These are phyloP conservation scores for Coreoperca whiteheadi DNA, from an alignment of 2,113 vertebrate species.

Conservation along the genomic window DNA sequence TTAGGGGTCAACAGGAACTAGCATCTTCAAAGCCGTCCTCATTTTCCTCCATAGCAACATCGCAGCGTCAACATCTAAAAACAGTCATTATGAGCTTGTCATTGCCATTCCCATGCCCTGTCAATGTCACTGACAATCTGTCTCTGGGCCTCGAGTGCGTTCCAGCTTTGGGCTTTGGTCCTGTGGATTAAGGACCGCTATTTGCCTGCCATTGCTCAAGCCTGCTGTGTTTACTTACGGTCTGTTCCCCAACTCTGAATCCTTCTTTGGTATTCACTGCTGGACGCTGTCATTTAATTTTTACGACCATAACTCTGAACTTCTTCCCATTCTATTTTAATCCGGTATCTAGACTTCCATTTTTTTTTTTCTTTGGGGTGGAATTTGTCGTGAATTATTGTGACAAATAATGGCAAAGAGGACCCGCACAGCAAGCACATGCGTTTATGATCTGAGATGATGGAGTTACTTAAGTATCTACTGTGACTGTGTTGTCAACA, in stretches of 20 bases:
- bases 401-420: slow-evolving; percentile 14
- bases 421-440: neutral
- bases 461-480: slow-evolving; percentile 29
- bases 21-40: slow-evolving; percentile 9
- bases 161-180: slow-evolving; percentile 45
- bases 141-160: slow-evolving; percentile 2
- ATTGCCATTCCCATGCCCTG: slow-evolving; percentile 68
- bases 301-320: slow-evolving; percentile 28
- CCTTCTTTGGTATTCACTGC: slow-evolving; percentile 57
- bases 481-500: slow-evolving; percentile 42
- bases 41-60: slow-evolving; percentile 40
- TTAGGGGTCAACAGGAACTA: slow-evolving; percentile 29
- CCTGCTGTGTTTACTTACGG: slow-evolving; percentile 63
- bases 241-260: slow-evolving; percentile 49
- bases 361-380: neutral
- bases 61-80: slow-evolving; percentile 41
- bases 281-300: slow-evolving; percentile 36
- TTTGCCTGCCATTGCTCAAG: slow-evolving; percentile 49
- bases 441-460: slow-evolving; percentile 40
- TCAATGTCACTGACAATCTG: slow-evolving; percentile 49
- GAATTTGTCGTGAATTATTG: slow-evolving; percentile 8
- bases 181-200: slow-evolving; percentile 38
- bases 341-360: neutral
- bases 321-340: slow-evolving; percentile 45
- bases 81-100: slow-evolving; percentile 43